Conservation (phyloP, 2,797 vertebrate genomes). For the Pristis pectinata region DNA sequence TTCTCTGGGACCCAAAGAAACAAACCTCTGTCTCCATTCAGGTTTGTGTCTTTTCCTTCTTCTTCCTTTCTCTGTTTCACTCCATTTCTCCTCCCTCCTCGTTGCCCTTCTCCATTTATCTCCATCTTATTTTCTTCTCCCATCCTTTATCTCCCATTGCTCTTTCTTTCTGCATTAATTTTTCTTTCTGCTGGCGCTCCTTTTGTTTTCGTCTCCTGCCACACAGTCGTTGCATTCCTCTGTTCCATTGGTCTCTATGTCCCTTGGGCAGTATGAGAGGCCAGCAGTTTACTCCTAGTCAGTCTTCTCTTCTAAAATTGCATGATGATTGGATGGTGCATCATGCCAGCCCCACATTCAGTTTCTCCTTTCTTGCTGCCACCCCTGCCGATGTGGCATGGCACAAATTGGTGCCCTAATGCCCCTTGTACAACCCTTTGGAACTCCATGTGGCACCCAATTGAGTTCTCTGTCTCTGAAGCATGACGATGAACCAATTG, state of each 20-base stretch:
- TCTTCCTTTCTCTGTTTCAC: not conserved
- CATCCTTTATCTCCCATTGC: too few species aligned
- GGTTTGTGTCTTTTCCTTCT: slow-evolving; percentile 40
- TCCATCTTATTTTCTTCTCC: not conserved
- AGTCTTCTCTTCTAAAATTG: not conserved
- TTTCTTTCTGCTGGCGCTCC: not conserved
- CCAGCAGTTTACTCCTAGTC: not conserved
- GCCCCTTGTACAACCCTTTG: not conserved
- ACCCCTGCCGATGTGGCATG: not conserved
- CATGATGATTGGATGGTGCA: not conserved
- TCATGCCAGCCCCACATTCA: not conserved
- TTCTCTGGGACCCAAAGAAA: slow-evolving; percentile 47
- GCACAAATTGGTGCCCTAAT: not conserved
- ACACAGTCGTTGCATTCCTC: not conserved
- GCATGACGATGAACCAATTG: not conserved
- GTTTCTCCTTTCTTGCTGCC: not conserved
- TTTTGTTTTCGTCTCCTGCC: not conserved
- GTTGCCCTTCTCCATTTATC: not conserved
- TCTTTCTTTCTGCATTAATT: not conserved
- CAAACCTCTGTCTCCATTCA: slow-evolving; percentile 49
- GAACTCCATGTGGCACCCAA: not conserved
- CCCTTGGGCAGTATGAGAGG: not conserved
- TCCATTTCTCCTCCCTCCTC: not conserved
- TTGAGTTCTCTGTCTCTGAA: not conserved
- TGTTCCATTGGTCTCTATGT: too few species aligned